Conservation (phyloP, 64 coral and sea anemone species). For the Dendrophyllia cribrosa region DNA sequence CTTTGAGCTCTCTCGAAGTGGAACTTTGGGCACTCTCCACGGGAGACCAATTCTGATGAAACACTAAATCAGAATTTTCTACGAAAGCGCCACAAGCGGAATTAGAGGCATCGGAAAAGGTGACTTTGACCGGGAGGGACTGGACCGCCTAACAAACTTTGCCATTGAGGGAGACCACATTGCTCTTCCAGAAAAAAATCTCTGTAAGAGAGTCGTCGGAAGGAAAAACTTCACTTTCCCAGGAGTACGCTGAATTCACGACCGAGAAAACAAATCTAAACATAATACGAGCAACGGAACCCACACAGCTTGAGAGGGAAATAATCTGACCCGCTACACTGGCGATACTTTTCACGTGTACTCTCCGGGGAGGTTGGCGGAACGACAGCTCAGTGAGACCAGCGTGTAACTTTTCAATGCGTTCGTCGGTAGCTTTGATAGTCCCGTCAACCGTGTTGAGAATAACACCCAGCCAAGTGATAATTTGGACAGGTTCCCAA, state of each 20-base stretch:
- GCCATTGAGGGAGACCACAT: slow-evolving; percentile 5
- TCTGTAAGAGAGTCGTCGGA: slow-evolving; percentile 1
- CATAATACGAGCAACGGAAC: slow-evolving; percentile 13
- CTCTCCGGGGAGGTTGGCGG: slow-evolving; percentile 7
- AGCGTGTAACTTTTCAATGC: slow-evolving; percentile 33
- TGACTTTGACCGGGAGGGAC: slow-evolving; percentile 28
- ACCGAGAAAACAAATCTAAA: background rate
- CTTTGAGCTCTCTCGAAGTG: too few species aligned
- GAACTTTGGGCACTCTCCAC: too few species aligned
- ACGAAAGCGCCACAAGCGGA: background rate
- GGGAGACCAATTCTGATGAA: too few species aligned
- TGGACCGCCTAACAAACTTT: background rate
- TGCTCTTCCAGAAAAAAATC: slow-evolving; percentile 41
- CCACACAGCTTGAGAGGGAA: background rate
- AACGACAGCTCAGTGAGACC: slow-evolving; percentile 15
- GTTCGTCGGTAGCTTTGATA: slow-evolving; percentile 25
- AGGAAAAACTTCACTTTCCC: background rate
- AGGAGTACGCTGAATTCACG: slow-evolving; percentile 3
- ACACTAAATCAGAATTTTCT: too few species aligned
- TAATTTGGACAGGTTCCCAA: slow-evolving; percentile 24
- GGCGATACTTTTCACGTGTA: slow-evolving; percentile 4
- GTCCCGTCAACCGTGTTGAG: slow-evolving; percentile 15
- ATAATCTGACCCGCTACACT: slow-evolving; percentile 32
- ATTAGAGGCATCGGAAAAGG: slow-evolving; percentile 40
- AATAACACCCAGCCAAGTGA: slow-evolving; percentile 39